These are phyloP conservation scores for Athene cunicularia DNA, from an alignment of 2,113 vertebrate genomes.

Conservation along the genomic window DNA sequence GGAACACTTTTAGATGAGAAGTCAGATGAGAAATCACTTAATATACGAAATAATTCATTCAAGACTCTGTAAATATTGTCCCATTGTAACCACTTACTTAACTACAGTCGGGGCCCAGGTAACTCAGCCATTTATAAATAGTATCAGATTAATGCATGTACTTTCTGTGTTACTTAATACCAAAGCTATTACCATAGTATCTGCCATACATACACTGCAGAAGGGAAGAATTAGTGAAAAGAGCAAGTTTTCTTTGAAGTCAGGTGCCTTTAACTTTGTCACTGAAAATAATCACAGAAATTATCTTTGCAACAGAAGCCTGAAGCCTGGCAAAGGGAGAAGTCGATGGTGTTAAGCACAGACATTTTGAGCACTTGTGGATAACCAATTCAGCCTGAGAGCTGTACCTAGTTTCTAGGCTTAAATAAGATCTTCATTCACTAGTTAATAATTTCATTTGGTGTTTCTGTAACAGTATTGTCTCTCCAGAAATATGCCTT, in stretches of 20 bases:
- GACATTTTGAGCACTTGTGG: rapidly evolving
- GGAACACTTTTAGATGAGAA: background rate
- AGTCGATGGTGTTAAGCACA: background rate
- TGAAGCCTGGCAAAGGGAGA: background rate
- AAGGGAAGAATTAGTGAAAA: background rate
- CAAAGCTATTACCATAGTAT: background rate
- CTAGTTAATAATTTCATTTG: background rate
- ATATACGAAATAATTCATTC: background rate
- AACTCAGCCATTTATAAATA: background rate
- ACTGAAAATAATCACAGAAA: background rate
- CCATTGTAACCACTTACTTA: background rate
- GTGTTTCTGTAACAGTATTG: rapidly evolving
- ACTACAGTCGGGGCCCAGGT: background rate
- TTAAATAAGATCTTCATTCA: background rate
- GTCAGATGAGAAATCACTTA: background rate
- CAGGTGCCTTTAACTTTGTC: background rate
- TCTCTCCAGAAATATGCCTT: background rate
- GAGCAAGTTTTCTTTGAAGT: background rate
- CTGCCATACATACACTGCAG: rapidly evolving
- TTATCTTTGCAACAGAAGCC: background rate
- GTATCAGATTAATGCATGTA: background rate
- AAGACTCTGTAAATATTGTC: background rate
- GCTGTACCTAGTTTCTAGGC: background rate
- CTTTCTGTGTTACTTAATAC: background rate
- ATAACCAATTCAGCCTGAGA: background rate